These are phyloP conservation scores for Zingel zingel DNA, from an alignment of 2,113 vertebrate species.

Conservation along the genomic window DNA sequence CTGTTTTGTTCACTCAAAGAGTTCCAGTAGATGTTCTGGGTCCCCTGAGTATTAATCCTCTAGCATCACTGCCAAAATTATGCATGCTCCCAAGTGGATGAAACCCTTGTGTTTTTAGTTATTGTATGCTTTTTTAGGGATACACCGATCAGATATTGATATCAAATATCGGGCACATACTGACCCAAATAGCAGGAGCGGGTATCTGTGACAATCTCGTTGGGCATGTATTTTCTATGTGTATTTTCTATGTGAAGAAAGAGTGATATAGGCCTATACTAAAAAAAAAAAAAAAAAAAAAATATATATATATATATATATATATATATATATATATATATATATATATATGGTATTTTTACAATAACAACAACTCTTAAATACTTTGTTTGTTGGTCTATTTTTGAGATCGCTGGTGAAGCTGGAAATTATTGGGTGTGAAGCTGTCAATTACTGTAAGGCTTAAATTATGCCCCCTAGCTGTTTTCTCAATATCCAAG, in stretches of 20 bases:
- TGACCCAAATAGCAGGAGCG: too few species aligned
- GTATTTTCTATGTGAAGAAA: neutral
- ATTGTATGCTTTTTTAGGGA: neutral
- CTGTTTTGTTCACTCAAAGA: too few species aligned
- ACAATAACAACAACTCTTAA: neutral
- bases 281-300: too few species aligned
- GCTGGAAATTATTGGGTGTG: slow-evolving; percentile 8
- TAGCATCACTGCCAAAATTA: neutral
- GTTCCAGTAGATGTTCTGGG: neutral
- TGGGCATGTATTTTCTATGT: neutral
- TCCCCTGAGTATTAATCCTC: neutral
- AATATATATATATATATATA: too few species aligned
- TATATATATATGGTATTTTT: neutral
- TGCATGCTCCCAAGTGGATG: neutral
- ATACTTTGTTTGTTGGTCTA: neutral
- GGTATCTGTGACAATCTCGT: too few species aligned
- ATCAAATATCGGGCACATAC: too few species aligned
- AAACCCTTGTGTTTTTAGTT: neutral
- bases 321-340: too few species aligned
- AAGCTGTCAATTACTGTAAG: slow-evolving; percentile 2
- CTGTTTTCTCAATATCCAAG: neutral
- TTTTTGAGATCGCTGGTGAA: neutral
- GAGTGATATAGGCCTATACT: neutral
- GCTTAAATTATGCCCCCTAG: neutral
- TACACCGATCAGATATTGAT: too few species aligned